Base-by-base conservation (phyloP, 2,113 vertebrate species). In the Vimba vimba region DNA sequence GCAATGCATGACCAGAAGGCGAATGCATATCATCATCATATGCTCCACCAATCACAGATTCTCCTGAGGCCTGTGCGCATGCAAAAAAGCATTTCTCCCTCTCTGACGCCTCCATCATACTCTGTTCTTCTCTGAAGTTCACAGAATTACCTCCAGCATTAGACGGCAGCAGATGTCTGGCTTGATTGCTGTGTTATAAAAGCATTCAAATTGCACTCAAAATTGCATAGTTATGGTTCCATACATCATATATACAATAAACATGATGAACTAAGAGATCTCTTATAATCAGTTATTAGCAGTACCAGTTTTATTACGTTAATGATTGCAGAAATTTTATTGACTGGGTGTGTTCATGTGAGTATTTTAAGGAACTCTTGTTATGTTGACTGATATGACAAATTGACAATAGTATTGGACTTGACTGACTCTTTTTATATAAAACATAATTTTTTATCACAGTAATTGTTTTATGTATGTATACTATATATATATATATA, bases 21-120 rank as follows among this genome's bases (percentile, higher is more conserved):
- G 50, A 92, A 89, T 87, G 90, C 90, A 92, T 92, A 91, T 91
- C 93, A 92, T 33, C 33, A 4, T 92, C 92, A 91, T 91, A 90
- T 89, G 91, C 91, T 91, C 93, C 94, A 93, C 93, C 83, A 89
- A 90, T 91, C 87, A 88, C 87, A 92, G 89, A 91, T 91, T 93
- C 93, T 94, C 92, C 87, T 80, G 91, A 91, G 93, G 91, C 89
- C 89, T 87, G 81, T 88, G 88, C 59, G 88, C 75, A 91, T 89
- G 89, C 0, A 68, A 33, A 69, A 55, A 55, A 69, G 33, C 17
- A 71, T 33, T 57, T 79, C 73, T 82, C 87, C 52, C 19, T 45
- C 50, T 36, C 66, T 13, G 25, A 39, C 7, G 80, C 5, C 55
- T 52, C 74, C 78, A 55, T 85, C 36, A 47, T 64, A 8, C 25